Base-by-base conservation (phyloP, 92 coral and sea anemone genomes). In the Desmophyllum pertusum region DNA sequence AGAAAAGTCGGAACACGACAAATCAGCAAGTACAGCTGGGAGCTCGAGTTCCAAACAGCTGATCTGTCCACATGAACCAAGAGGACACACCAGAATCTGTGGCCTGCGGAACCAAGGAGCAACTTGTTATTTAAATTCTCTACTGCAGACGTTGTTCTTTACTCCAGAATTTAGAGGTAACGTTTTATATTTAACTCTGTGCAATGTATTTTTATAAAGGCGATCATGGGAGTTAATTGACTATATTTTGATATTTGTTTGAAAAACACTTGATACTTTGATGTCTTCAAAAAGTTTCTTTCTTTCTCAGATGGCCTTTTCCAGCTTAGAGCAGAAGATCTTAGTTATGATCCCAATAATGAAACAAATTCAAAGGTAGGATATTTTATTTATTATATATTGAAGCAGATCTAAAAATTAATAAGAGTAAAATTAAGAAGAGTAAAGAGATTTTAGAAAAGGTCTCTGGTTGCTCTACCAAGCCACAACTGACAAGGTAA, bases 51-150 rank as follows among this genome's bases (percentile, higher is more conserved):
- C n/a, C 43, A 3, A 84, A 73, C 8, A 19, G 33, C 57, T 75
- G 59, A 78, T 71, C 73, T 75, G 46, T 31, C 88, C 91, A 4
- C 89, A 93, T 17, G 73, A 61, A 30, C 84, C 83, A 2, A 85
- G 93, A 11, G 93, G 97, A 48, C 45, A 83, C 21, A 93, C 97
- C 40, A 65, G 89, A 29, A 79, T 93, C 30, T 93, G 97, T 78
- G 97, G 97, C 70, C 84, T 93, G 53, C 86, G 80, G 42, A 93
- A 93, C 37, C 97, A 93, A 71, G 97, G 97, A 84, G 97, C 93
- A 36, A 93, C 97, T 15, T 93, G 97, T 36, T 93, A 93, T 77
- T 75, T 93, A 77, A 93, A 93, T 79, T 93, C 97, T 52, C 73
- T 93, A 41, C 85, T 93, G 59, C 97, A 93, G 70, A 91, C 97